phyloP scores from a whole-genome alignment of 2,113 vertebrate genomes.

The Atherinomorus stipes region DNA sequence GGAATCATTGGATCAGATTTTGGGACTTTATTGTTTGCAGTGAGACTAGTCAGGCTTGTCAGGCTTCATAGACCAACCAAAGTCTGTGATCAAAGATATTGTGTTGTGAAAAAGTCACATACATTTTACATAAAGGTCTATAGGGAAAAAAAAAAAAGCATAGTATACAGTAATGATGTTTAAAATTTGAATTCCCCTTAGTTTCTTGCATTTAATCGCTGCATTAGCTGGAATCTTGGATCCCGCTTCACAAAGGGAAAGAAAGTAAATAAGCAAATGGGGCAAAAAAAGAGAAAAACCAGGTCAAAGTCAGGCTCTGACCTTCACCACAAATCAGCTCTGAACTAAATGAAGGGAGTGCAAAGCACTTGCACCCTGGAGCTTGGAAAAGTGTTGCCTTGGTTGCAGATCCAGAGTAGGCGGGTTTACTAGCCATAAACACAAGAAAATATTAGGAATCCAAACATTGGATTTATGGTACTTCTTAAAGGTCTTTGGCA shows the following conservation, averaged over 20 bases:
- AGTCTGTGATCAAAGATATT: too few relatives aligned
- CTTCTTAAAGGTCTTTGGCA: constrained; percentile 62
- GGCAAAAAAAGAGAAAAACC: constrained; percentile 31
- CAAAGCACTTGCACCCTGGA: constrained; percentile 58
- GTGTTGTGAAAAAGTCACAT: too few relatives aligned
- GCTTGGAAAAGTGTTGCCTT: constrained; percentile 55
- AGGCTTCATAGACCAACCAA: too few relatives aligned
- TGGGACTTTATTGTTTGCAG: too few relatives aligned
- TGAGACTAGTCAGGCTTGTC: too few relatives aligned
- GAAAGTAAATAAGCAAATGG: not conserved
- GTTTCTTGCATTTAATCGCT: constrained; percentile 22
- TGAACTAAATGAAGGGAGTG: constrained; percentile 33
- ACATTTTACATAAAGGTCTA: too few relatives aligned
- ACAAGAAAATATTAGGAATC: constrained; percentile 62
- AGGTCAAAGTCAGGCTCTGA: constrained; percentile 49
- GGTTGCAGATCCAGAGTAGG: constrained; percentile 36
- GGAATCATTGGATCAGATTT: too few relatives aligned
- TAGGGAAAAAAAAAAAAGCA: too few relatives aligned
- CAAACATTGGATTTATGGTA: constrained; percentile 59
- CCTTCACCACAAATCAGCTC: constrained; percentile 41
- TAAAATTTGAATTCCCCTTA: too few relatives aligned
- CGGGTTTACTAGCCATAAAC: constrained; percentile 67
- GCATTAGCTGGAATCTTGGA: constrained; percentile 27
- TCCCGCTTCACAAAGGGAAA: constrained; percentile 11
- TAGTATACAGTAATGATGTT: too few relatives aligned